Conservation (phyloP, 1,140 invertebrate genomes). For the Cotesia chilonis region DNA sequence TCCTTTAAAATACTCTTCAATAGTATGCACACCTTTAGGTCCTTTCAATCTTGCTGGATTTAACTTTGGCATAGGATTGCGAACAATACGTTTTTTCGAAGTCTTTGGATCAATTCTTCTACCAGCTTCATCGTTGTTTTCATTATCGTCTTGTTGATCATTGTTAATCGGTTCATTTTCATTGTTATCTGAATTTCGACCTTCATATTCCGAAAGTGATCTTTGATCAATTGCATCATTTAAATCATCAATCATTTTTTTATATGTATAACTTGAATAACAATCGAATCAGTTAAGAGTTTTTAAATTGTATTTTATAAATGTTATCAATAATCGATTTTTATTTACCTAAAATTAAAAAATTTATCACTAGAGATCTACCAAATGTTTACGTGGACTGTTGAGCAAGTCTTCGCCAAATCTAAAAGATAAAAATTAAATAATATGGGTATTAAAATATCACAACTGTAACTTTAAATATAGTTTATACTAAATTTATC, state of each 20-base stretch:
- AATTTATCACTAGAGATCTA: not conserved
- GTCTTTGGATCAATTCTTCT: constrained; percentile 51
- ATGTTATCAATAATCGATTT: not conserved
- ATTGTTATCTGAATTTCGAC: constrained; percentile 37
- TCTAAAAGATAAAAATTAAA: not conserved
- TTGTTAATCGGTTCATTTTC: constrained; percentile 27
- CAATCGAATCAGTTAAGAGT: too few relatives aligned
- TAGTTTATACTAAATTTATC: too few relatives aligned
- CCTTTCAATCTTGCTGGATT: constrained; percentile 77
- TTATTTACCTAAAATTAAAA: not conserved
- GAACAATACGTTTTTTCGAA: constrained; percentile 67
- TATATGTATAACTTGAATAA: too few relatives aligned
- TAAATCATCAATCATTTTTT: constrained; percentile 30
- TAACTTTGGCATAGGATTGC: constrained; percentile 76
- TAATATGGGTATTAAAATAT: too few relatives aligned
- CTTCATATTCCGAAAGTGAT: constrained; percentile 36
- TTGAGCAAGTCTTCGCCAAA: not conserved
- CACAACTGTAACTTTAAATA: too few relatives aligned
- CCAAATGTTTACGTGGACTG: too few relatives aligned
- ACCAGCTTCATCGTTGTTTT: constrained; percentile 26
- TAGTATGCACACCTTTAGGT: constrained; percentile 78
- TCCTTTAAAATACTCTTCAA: constrained; percentile 82
- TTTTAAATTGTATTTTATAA: too few relatives aligned
- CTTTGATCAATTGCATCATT: constrained; percentile 43
- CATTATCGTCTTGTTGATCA: constrained; percentile 38